Percentiles rank a stretch among this genome's conserved stretches.
Evolutionary conservation across 2,888 invertebrate genomes (phyloP).

Genomic region (Cenopis cana): DNA sequence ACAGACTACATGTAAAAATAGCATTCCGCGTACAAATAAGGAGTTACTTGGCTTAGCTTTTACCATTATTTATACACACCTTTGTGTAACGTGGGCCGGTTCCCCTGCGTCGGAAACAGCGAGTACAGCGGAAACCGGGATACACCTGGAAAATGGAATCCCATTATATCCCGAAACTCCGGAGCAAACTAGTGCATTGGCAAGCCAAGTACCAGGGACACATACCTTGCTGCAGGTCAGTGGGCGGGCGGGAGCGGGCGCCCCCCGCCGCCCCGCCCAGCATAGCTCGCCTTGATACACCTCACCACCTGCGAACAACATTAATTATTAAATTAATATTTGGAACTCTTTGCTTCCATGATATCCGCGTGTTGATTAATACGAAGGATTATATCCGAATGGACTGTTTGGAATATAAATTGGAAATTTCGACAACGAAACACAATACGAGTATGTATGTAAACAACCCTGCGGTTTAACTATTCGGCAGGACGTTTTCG

Average conservation of each 20-base stretch:
- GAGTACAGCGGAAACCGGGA: slow-evolving; percentile 89
- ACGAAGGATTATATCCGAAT: slow-evolving; percentile 6
- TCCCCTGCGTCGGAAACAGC: slow-evolving; percentile 84
- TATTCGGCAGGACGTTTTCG: background rate
- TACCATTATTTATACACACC: slow-evolving; percentile 60
- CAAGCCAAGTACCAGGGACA: slow-evolving; percentile 59
- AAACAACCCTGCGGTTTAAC: background rate
- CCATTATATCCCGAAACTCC: slow-evolving; percentile 46
- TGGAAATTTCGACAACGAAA: slow-evolving; percentile 6
- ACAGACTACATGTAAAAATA: too few relatives aligned
- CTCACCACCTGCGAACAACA: slow-evolving; percentile 74
- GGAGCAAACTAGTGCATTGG: slow-evolving; percentile 16
- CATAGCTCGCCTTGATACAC: slow-evolving; percentile 79
- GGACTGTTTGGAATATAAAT: slow-evolving; percentile 3
- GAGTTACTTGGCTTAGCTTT: too few relatives aligned
- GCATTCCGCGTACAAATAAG: too few relatives aligned
- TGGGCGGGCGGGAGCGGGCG: slow-evolving; percentile 84
- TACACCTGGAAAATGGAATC: slow-evolving; percentile 82
- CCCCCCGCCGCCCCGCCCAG: slow-evolving; percentile 85
- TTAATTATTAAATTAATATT: slow-evolving; percentile 42
- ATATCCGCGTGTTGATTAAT: slow-evolving; percentile 26
- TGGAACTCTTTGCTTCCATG: slow-evolving; percentile 22
- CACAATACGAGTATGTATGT: background rate
- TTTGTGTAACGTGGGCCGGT: slow-evolving; percentile 83
- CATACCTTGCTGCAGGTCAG: slow-evolving; percentile 81